phyloP scores from a whole-genome alignment of 2,113 vertebrate species.

The Aplodontia rufa region DNA sequence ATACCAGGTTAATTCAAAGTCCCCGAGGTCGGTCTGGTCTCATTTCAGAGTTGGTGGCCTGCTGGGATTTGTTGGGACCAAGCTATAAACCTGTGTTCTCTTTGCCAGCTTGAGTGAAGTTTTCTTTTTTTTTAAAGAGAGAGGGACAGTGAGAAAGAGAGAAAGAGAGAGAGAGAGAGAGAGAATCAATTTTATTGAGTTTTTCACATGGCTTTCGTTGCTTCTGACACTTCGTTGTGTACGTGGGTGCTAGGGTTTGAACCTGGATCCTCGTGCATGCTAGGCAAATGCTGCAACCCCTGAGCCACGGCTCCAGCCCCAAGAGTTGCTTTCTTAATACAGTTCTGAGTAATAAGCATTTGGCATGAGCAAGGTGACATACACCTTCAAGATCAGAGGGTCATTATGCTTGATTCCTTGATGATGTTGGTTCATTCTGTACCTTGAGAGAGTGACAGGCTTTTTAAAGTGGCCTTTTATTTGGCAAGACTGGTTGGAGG shows the following conservation, averaged over 20 bases:
- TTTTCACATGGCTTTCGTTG: no score
- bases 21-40: not conserved
- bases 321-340: not conserved
- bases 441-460: not conserved
- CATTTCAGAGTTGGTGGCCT: not conserved
- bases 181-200: no score
- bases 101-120: not conserved
- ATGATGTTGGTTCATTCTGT: not conserved
- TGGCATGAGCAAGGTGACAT: not conserved
- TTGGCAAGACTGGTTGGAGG: not conserved
- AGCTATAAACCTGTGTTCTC: not conserved
- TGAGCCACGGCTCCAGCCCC: no score
- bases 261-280: no score
- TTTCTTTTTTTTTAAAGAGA: no score
- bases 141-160: no score
- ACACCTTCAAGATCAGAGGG: not conserved
- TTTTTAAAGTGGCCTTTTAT: constrained; percentile 33
- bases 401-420: not conserved
- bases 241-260: no score
- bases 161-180: no score
- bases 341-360: not conserved
- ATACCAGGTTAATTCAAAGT: not conserved
- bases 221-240: no score
- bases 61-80: not conserved
- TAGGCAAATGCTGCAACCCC: no score